phyloP scores from a whole-genome alignment of 92 coral and sea anemone genomes.

The Pocillopora meandrina region DNA sequence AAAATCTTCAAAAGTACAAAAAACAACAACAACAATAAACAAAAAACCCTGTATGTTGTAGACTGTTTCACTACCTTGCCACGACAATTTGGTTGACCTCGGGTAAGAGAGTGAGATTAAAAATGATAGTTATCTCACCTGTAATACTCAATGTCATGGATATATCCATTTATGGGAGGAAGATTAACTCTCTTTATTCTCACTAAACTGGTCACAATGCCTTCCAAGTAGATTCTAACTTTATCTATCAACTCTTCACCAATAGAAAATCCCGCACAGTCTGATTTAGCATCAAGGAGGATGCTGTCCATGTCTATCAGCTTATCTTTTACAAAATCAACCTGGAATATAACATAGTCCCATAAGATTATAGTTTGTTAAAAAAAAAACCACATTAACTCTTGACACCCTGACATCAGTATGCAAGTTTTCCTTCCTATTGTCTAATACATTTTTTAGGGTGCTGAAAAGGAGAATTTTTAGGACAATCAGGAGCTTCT shows the following conservation, averaged over 20 bases:
- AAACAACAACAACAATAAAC: no score
- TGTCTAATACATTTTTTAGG: no score
- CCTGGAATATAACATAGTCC: constrained; percentile 17
- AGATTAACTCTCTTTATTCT: constrained; percentile 55
- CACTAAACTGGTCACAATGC: constrained; percentile 38
- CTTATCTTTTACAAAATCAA: constrained; percentile 39
- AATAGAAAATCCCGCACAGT: constrained; percentile 26
- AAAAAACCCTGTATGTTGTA: no score
- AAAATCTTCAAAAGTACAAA: no score
- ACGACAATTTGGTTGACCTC: no score
- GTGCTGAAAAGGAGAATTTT: no score
- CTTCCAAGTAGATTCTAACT: constrained; percentile 17
- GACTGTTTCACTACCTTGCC: no score
- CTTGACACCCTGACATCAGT: no score
- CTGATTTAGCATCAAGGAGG: constrained; percentile 8
- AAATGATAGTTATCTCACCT: constrained; percentile 35
- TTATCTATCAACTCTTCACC: constrained; percentile 21
- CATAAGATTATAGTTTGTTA: background rate
- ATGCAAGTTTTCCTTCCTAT: no score
- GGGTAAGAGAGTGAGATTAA: background rate
- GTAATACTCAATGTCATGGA: constrained; percentile 60
- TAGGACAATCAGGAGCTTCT: no score
- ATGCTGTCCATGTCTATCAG: constrained; percentile 41
- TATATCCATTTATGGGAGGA: constrained; percentile 56
- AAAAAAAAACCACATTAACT: background rate